Base-by-base conservation (phyloP, 1,140 invertebrate species). In the Drosophila orena region DNA sequence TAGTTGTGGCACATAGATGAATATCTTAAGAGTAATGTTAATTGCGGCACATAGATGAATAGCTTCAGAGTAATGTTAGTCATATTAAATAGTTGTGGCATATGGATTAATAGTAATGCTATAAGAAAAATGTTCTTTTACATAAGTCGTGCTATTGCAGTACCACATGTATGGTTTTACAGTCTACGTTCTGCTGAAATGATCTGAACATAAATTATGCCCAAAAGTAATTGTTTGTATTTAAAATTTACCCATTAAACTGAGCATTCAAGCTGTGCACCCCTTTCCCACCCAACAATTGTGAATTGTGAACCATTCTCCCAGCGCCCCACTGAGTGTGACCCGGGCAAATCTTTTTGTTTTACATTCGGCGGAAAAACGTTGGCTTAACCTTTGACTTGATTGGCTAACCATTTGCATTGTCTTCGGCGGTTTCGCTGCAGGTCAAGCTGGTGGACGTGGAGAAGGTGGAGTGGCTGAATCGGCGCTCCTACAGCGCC, bases 381-480 rank as follows among this genome's bases (percentile, higher is more conserved):
- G 54, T 59, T 70, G 70, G 50, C 49, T 57, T 77, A 77, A 85
- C 81, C 81, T 72, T 85, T 85, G 70, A 77, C 80, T 77, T 56
- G 44, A 47, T 74, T 75, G 46, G 57, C 38, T 60, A 74, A 75
- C 46, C 47, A 56, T 70, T 57, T 53, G 17, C 46, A 76, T 90
- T 80, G 69, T 84, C 62, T 72, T 74, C 20, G 88, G 75, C 35
- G 55, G 76, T 70, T 76, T 79, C 46, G 61, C 86, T 91, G 5
- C 88, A 95, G 94, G 92, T 95, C 50, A 95, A 95, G 91, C 89
- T 95, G 65, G 94, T 94, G 40, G 95, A 95, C 79, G 93, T 95
- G 40, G 94, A 95, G 77, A 93, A 93, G 77, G 94, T 95, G 43
- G 94, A 95, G 90, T 95, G 95, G 95, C 93, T 94, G 34, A 94